Base-by-base conservation (phyloP, 2,888 invertebrate species). In the Drosophila borealis region DNA sequence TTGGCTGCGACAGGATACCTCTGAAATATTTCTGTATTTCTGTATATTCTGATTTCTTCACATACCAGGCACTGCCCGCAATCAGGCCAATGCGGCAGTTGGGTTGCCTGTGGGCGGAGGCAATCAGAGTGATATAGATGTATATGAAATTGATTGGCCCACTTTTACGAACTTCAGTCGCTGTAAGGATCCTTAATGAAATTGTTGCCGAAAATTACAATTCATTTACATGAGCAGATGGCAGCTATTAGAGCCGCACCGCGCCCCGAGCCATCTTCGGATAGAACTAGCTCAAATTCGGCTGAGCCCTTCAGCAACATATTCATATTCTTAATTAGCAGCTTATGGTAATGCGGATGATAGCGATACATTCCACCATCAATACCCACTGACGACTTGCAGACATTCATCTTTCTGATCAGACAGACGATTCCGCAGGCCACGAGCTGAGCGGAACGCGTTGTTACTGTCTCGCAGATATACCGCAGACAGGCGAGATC, bases 401-500 rank as follows among this genome's bases (percentile, higher is more conserved):
- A 94, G 83, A 96, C 95, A 69, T 94, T 93, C 95, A 99, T 97
- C 93, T 97, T 97, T 92, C 98, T 96, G 74, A 99, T 94, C 46
- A 99, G 93, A 45, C 96, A 94, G 3, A 98, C 96, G 69, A 96
- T 94, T 37, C 97, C 97, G 56, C 98, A 97, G 0, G 98, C 96
- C 9, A 96, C 96, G n/a, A 99, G 93, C 93, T 97, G 95, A 0
- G 99, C 98, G 0, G 99, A 98, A 73, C 99, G 94, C 74, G 95
- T 94, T 19, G 98, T 97, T 10, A 99, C 95, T 67, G 96, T 94
- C 87, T 97, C 96, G 92, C 98, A 98, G 62, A 98, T 96, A 92
- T 96, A 96, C 49, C 98, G 95, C n/a, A 99, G 95, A 81, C 96
- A 96, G 61, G 95, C 95, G 92, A 97, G 98, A 92, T 99, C 99